Evolutionary conservation across 64 coral and sea anemone species (phyloP).

Genomic region (Montipora efflorescens): DNA sequence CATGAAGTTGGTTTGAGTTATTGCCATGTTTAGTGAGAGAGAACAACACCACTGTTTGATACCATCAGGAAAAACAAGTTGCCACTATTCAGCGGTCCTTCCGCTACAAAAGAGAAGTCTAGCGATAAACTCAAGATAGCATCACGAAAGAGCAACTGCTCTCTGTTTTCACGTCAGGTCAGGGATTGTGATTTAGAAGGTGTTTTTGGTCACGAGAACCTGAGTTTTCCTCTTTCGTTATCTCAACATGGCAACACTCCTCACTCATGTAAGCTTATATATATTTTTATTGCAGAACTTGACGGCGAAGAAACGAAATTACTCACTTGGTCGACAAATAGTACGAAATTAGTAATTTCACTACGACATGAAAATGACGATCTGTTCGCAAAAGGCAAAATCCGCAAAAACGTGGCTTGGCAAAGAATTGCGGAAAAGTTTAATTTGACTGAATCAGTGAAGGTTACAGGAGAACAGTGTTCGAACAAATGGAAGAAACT

Average conservation of each 20-base stretch:
- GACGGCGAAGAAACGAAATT: too few relatives aligned
- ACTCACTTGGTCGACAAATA: too few relatives aligned
- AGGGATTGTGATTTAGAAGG: constrained; percentile 41
- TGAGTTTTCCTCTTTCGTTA: constrained; percentile 40
- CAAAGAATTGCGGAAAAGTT: too few relatives aligned
- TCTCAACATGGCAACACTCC: constrained; percentile 24
- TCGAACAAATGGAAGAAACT: too few relatives aligned
- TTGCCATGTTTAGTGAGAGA: constrained; percentile 35
- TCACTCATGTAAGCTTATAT: too few relatives aligned
- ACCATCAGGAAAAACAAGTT: constrained; percentile 47
- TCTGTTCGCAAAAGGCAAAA: too few relatives aligned
- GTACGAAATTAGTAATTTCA: too few relatives aligned
- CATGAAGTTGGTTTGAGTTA: constrained; percentile 5
- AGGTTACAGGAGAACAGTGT: too few relatives aligned
- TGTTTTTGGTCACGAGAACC: constrained; percentile 53
- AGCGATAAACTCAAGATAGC: constrained; percentile 51
- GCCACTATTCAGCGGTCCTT: constrained; percentile 14
- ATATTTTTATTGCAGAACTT: too few relatives aligned
- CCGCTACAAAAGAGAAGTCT: constrained; percentile 18
- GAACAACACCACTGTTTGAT: constrained; percentile 43
- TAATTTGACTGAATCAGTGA: too few relatives aligned
- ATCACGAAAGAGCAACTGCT: constrained; percentile 50
- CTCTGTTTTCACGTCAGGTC: constrained; percentile 51
- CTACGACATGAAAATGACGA: too few relatives aligned
- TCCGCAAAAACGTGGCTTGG: too few relatives aligned